These are phyloP conservation scores for Papio anubis DNA, from an alignment of 2,113 vertebrate genomes.

Conservation along the genomic window DNA sequence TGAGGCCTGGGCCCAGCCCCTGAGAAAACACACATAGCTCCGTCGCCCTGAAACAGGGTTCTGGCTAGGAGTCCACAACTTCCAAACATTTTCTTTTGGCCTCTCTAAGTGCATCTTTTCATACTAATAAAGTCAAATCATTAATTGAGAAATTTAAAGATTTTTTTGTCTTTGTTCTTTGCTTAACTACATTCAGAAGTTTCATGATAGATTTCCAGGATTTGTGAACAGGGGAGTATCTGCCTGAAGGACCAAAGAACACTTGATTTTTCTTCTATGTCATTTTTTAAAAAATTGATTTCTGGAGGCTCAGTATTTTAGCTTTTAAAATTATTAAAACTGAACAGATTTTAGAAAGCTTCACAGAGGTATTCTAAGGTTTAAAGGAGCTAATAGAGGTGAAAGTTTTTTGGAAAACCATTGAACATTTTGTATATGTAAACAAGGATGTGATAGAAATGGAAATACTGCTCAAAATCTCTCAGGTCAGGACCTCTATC, in stretches of 20 bases:
- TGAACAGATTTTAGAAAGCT: background rate
- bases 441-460: background rate
- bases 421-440: background rate
- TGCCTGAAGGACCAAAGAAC: background rate
- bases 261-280: background rate
- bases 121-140: background rate
- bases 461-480: background rate
- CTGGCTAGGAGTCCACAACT: background rate
- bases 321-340: conserved; percentile 31
- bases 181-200: background rate
- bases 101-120: background rate
- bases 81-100: background rate
- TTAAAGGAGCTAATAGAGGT: background rate
- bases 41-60: background rate
- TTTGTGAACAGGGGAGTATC: background rate
- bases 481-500: background rate
- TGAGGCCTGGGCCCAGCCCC: fast-evolving
- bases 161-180: background rate
- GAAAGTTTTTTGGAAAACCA: background rate
- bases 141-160: background rate
- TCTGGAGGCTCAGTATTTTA: background rate
- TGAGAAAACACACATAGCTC: background rate
- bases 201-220: background rate
- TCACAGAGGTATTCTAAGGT: background rate
- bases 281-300: background rate